phyloP scores from a whole-genome alignment of 2,113 vertebrate species.

The Rhinogobius similis region DNA sequence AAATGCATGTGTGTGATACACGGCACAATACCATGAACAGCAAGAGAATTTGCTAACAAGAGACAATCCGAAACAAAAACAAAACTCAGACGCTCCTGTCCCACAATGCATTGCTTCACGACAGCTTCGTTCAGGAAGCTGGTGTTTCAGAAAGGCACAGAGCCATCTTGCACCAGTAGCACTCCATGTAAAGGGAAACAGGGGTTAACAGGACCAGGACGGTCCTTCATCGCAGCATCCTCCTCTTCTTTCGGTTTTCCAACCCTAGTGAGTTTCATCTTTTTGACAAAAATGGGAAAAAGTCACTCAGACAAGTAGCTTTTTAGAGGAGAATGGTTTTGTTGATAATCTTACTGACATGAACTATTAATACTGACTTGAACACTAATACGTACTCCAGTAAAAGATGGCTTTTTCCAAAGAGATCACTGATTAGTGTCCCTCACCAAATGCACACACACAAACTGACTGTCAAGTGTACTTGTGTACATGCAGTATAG shows the following conservation, averaged over 20 bases:
- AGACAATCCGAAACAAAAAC: slow-evolving; percentile 75
- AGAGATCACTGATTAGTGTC: slow-evolving; percentile 71
- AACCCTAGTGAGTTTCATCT: slow-evolving; percentile 57
- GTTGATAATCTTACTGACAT: slow-evolving; percentile 71
- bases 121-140: slow-evolving; percentile 78
- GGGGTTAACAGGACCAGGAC: slow-evolving; percentile 48
- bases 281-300: slow-evolving; percentile 82
- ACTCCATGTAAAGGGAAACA: slow-evolving; percentile 79
- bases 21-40: slow-evolving; percentile 71
- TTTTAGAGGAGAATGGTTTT: slow-evolving; percentile 73
- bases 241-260: slow-evolving; percentile 49
- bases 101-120: slow-evolving; percentile 83
- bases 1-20: slow-evolving; percentile 61
- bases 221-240: slow-evolving; percentile 63
- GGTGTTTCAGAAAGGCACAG: slow-evolving; percentile 83
- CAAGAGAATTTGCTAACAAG: slow-evolving; percentile 62
- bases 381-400: slow-evolving; percentile 73
- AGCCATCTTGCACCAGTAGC: slow-evolving; percentile 80
- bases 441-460: slow-evolving; percentile 66
- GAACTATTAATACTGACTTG: slow-evolving; percentile 78
- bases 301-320: slow-evolving; percentile 63
- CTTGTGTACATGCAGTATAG: slow-evolving; percentile 15
- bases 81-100: slow-evolving; percentile 73
- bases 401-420: slow-evolving; percentile 85
- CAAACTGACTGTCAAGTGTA: slow-evolving; percentile 59